Evolutionary conservation across 2,113 vertebrate species (phyloP).

Genomic region (Puma concolor): DNA sequence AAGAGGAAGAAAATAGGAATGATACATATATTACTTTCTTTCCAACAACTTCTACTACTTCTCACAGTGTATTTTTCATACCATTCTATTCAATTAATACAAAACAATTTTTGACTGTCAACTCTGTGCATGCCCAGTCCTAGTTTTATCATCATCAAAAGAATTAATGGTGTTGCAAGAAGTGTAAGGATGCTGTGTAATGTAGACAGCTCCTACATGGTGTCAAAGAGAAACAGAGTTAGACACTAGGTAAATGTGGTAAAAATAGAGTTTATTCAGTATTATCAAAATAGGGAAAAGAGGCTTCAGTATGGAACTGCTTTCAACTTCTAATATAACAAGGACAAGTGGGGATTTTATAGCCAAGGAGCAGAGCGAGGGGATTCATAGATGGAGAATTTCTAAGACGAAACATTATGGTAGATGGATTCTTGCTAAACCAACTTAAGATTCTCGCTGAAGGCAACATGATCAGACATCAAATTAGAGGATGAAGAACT

Average conservation of each 20-base stretch:
- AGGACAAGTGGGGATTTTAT: not conserved
- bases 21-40: not conserved
- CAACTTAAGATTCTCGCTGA: not conserved
- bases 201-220: rapidly evolving
- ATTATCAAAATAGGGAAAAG: not conserved
- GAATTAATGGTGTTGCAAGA: not conserved
- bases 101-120: not conserved
- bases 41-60: not conserved
- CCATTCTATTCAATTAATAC: not conserved
- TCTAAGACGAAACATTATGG: not conserved
- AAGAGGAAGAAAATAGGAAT: not conserved
- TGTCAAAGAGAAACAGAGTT: not conserved
- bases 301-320: not conserved
- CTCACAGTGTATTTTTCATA: not conserved
- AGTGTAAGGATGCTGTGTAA: not conserved
- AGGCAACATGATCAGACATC: not conserved
- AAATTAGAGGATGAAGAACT: not conserved
- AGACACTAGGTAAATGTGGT: not conserved
- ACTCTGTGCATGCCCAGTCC: not conserved
- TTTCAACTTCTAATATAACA: not conserved
- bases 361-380: not conserved
- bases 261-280: not conserved
- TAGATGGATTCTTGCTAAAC: not conserved
- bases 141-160: not conserved
- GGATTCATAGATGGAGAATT: not conserved